Evolutionary conservation across 2,888 invertebrate species (phyloP), one percentile per base, ranked within the genome.

Genomic region (Eilema caniola): DNA sequence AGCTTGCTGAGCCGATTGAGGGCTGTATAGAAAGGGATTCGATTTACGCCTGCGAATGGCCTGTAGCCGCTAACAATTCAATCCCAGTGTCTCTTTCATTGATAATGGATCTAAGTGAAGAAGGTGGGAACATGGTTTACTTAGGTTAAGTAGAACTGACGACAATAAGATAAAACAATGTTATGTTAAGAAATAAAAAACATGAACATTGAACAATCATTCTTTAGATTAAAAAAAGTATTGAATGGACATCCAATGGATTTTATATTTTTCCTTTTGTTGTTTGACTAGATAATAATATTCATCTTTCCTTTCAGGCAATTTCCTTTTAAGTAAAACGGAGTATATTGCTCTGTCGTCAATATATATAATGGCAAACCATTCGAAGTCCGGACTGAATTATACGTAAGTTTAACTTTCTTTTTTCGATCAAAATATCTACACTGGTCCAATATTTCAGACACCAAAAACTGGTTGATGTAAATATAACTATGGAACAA

Each of bases 21-120:
- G 91, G 88, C 0, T 93, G 93, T 47, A 70, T 70, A 16, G 68
- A 74, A 28, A 60, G 69, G 3, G 69, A 41, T 4, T 20, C 25
- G 0, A 67, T 71, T 0, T 65, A 88, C 2, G 72, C 81, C 41
- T 93, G 91, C 66, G 68, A 70, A 0, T 92, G 88, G 91, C 81
- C 81, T 0, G 65, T 94, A 8, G 82, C 87, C 0, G 92, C 93
- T 0, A 89, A 88, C 70, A 83, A 83, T 4, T 89, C 92, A 0
- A 69, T 84, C 2, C 81, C 90, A 1, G 77, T 93, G 0, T 73
- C 81, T 2, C 62, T 94, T 20, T 82, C 88, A 3, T 72, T 93
- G 2, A 81, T 81, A 23, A 87, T 89, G 31, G 85, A 93, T 71
- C 79, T 93, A 23, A 77, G 73, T 33, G 70, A 77, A 65, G 75